Conservation (phyloP, 2,888 invertebrate species). For the Drosophila infuscata region DNA sequence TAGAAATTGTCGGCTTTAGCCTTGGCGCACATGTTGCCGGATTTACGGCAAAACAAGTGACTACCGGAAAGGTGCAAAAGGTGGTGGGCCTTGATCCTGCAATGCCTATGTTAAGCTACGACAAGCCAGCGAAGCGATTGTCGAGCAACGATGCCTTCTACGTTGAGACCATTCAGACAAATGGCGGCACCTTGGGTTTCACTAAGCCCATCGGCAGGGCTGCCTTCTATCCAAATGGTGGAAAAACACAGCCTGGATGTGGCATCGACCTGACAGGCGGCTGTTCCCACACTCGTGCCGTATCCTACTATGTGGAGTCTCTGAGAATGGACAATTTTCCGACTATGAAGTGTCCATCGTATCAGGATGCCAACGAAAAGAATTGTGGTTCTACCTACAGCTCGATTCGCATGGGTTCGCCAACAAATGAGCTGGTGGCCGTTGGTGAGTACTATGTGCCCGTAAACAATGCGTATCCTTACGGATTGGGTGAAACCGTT, state of each 20-base stretch:
- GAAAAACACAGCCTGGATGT: conserved; percentile 86
- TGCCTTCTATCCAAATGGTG: conserved; percentile 86
- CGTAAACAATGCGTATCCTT: conserved; percentile 77
- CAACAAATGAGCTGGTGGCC: conserved; percentile 59
- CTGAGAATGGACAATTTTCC: conserved; percentile 78
- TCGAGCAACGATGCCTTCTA: conserved; percentile 78
- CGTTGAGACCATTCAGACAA: conserved; percentile 83
- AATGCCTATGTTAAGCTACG: conserved; percentile 69
- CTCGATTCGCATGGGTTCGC: conserved; percentile 74
- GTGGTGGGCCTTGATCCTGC: conserved; percentile 86
- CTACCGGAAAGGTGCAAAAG: conserved; percentile 86
- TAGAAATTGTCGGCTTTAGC: conserved; percentile 87
- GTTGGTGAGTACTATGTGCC: conserved; percentile 82
- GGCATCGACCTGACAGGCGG: conserved; percentile 81
- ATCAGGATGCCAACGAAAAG: conserved; percentile 67
- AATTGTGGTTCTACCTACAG: conserved; percentile 69
- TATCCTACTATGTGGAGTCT: conserved; percentile 85
- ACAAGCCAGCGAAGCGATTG: conserved; percentile 70
- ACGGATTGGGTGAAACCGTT: conserved; percentile 55
- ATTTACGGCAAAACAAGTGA: conserved; percentile 86
- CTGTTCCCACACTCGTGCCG: conserved; percentile 85
- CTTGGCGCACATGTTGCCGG: conserved; percentile 88
- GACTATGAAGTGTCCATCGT: conserved; percentile 70
- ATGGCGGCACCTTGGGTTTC: conserved; percentile 80
- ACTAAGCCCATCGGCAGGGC: conserved; percentile 83